Conservation (phyloP, 2,113 vertebrate genomes). For the Strix uralensis region DNA sequence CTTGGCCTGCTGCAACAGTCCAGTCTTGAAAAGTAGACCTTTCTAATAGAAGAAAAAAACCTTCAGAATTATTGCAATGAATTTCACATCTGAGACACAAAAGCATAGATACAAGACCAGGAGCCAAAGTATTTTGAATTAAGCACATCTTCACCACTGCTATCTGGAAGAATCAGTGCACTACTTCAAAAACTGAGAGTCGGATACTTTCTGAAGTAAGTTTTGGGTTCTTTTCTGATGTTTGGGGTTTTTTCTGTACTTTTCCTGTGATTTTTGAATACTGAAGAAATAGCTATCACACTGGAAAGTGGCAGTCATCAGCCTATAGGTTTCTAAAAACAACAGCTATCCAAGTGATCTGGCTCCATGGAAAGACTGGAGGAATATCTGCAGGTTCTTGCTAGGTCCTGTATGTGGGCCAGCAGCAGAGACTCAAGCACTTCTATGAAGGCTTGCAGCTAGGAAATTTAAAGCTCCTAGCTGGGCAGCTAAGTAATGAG, state of each 20-base stretch:
- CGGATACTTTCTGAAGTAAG: neutral
- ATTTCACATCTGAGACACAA: neutral
- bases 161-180: neutral
- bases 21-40: neutral
- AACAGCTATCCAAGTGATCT: neutral
- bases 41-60: neutral
- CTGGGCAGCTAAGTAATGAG: neutral
- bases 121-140: neutral
- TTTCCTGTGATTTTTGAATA: neutral
- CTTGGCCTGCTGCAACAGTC: neutral
- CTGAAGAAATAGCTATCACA: neutral
- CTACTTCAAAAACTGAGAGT: neutral
- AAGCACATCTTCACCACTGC: neutral
- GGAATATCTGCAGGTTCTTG: neutral
- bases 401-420: neutral
- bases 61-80: neutral
- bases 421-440: neutral
- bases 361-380: neutral
- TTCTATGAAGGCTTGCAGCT: neutral
- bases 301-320: neutral
- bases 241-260: neutral
- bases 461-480: neutral
- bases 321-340: neutral
- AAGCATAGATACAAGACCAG: neutral
- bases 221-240: neutral